phyloP scores from a whole-genome alignment of 1,140 invertebrate genomes.

The Bombyx mandarina region DNA sequence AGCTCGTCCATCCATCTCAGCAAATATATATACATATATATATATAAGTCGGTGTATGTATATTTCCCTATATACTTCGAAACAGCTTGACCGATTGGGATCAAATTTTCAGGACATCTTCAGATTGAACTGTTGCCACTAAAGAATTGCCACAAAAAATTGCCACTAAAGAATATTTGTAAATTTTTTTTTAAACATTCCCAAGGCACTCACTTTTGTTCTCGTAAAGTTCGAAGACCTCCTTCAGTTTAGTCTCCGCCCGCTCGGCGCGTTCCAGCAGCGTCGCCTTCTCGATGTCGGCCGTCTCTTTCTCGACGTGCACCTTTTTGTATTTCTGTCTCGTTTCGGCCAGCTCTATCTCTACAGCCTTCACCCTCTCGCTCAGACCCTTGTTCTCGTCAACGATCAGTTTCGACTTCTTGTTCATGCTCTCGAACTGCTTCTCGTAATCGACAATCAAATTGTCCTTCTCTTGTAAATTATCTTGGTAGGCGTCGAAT shows the following conservation, averaged over 20 bases:
- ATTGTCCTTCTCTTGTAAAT: conserved; percentile 76
- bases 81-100: no score
- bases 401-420: conserved; percentile 74
- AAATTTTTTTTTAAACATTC: no score
- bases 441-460: conserved; percentile 75
- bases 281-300: conserved; percentile 74
- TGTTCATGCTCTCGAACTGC: conserved; percentile 74
- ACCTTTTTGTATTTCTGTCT: conserved; percentile 56
- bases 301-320: conserved; percentile 69
- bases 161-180: no score
- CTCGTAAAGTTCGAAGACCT: conserved; percentile 75
- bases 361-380: conserved; percentile 57
- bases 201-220: conserved; percentile 63
- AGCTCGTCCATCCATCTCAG: no score
- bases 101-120: no score
- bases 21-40: no score
- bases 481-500: conserved; percentile 79
- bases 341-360: conserved; percentile 71
- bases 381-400: conserved; percentile 75
- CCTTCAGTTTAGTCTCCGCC: conserved; percentile 74
- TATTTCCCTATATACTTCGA: no score
- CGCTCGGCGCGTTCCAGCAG: conserved; percentile 69
- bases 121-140: no score
- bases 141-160: no score
- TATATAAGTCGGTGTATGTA: no score